Evolutionary conservation across 1,140 invertebrate genomes (phyloP).

Genomic region (Piezodorus guildinii): DNA sequence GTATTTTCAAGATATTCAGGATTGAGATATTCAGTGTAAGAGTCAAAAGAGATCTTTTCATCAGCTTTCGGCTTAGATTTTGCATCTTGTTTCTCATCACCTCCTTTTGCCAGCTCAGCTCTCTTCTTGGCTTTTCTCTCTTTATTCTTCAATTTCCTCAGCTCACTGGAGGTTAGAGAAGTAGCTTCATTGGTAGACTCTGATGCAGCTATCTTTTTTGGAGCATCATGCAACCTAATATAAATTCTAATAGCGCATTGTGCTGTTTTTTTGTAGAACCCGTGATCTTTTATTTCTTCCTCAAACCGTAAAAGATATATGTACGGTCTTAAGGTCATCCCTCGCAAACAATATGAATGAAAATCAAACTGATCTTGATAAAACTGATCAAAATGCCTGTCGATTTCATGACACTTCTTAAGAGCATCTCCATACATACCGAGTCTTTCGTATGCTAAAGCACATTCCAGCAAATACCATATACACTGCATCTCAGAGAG

Average conservation of each 20-base stretch:
- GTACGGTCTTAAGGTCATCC: slow-evolving; percentile 95
- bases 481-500: slow-evolving; percentile 99
- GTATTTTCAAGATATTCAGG: slow-evolving; percentile 47
- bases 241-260: slow-evolving; percentile 90
- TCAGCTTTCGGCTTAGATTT: slow-evolving; percentile 49
- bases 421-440: slow-evolving; percentile 88
- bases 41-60: slow-evolving; percentile 78
- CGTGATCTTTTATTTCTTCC: slow-evolving; percentile 79
- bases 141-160: slow-evolving; percentile 91
- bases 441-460: slow-evolving; percentile 74
- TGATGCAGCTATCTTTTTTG: slow-evolving; percentile 60
- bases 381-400: slow-evolving; percentile 97
- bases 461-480: slow-evolving; percentile 98
- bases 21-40: slow-evolving; percentile 80
- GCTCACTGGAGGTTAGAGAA: slow-evolving; percentile 79
- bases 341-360: slow-evolving; percentile 98
- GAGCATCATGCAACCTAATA: slow-evolving; percentile 74
- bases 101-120: slow-evolving; percentile 72
- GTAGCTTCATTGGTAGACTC: slow-evolving; percentile 65
- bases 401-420: slow-evolving; percentile 96
- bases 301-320: slow-evolving; percentile 85
- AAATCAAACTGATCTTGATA: slow-evolving; percentile 99
- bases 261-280: slow-evolving; percentile 84
- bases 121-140: slow-evolving; percentile 87
- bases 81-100: slow-evolving; percentile 33